Conservation (phyloP, 2,888 invertebrate species). For the Drosophila mulleri region DNA sequence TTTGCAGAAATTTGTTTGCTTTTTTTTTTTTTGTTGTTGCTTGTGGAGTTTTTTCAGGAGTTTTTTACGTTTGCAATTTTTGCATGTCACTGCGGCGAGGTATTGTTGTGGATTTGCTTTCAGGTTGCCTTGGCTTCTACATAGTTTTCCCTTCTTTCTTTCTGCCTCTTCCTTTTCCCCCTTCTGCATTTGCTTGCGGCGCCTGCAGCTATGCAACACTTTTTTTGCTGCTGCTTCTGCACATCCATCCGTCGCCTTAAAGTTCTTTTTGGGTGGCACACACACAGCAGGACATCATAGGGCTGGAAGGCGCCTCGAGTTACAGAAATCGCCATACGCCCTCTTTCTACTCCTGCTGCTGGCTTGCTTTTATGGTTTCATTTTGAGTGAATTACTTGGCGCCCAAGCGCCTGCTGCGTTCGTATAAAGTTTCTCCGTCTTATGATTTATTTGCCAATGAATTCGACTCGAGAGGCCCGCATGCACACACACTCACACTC, state of each 20-base stretch:
- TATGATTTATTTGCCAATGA: conserved; percentile 69
- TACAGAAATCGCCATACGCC: conserved; percentile 10
- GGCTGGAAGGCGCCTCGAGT: conserved; percentile 46
- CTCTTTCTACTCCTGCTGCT: not conserved
- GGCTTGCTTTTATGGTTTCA: conserved; percentile 51
- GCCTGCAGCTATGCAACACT: conserved; percentile 69
- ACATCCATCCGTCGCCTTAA: not conserved
- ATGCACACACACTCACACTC: conserved; percentile 17
- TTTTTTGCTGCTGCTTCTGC: conserved; percentile 19
- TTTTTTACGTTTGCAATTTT: conserved; percentile 22
- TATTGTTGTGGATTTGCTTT: conserved; percentile 34
- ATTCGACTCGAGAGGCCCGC: conserved; percentile 37
- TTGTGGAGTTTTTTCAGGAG: conserved; percentile 1
- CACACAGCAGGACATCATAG: conserved; percentile 29
- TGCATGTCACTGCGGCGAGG: conserved; percentile 33
- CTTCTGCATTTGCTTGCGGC: conserved; percentile 28
- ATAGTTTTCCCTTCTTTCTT: not conserved
- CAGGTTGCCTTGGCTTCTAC: conserved; percentile 27
- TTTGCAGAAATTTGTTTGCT: conserved; percentile 18
- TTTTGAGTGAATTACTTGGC: conserved; percentile 63
- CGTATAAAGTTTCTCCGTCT: conserved; percentile 40
- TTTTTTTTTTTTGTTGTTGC: not conserved
- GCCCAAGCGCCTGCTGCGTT: conserved; percentile 58
- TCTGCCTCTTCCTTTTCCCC: not conserved
- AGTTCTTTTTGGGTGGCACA: conserved; percentile 3